These are phyloP conservation scores for Meloidogyne hapla DNA, from an alignment of 1,140 invertebrate genomes.

Conservation along the genomic window DNA sequence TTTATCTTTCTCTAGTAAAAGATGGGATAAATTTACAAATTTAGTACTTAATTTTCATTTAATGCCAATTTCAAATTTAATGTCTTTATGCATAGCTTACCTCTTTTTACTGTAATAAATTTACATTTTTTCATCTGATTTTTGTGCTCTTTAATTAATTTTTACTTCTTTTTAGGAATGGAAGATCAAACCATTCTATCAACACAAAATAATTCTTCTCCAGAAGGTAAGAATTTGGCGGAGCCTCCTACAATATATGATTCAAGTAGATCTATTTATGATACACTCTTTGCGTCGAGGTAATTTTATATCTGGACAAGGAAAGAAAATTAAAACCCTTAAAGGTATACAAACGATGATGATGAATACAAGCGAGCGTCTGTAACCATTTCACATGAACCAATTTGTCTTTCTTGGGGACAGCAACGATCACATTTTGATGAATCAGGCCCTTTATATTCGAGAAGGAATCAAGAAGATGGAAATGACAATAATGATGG, in stretches of 20 bases:
- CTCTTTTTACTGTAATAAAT: no score
- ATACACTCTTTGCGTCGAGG: background rate
- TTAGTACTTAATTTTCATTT: no score
- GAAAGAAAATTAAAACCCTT: background rate
- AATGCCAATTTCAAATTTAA: no score
- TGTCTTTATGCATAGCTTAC: no score
- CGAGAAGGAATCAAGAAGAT: background rate
- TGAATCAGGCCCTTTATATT: background rate
- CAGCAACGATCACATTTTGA: background rate
- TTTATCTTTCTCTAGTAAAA: no score
- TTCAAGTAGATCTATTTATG: background rate
- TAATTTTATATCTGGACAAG: background rate
- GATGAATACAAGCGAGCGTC: slow-evolving; percentile 15
- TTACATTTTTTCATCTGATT: no score
- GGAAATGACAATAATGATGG: background rate
- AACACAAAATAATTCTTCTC: background rate
- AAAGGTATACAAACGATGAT: slow-evolving; percentile 28
- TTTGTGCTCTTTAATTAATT: no score
- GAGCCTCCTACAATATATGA: no score
- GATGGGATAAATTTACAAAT: no score
- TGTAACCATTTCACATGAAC: slow-evolving; percentile 2
- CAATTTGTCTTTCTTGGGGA: slow-evolving; percentile 18
- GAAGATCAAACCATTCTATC: background rate
- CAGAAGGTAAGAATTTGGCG: background rate
- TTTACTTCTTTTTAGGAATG: background rate